Evolutionary conservation across 2,888 invertebrate species (phyloP).

Genomic region (Polydrusus tereticollis): DNA sequence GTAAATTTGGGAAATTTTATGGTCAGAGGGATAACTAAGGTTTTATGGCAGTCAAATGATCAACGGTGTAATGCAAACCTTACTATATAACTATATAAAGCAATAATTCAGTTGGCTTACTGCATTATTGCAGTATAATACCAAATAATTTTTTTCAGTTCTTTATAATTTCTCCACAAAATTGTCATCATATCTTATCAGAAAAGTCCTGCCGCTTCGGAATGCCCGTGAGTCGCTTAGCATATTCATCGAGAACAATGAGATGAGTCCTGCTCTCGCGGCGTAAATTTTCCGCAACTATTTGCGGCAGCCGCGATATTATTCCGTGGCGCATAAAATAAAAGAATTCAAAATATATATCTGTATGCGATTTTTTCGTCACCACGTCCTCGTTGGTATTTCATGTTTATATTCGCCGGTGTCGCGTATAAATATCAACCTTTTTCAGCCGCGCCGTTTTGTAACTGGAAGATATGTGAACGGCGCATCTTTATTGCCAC

Average conservation of each 20-base stretch:
- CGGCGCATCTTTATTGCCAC: constrained; percentile 61
- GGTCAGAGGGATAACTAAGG: no score
- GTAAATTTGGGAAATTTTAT: no score
- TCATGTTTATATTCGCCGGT: constrained; percentile 67
- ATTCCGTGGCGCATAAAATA: constrained; percentile 65
- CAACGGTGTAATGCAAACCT: no score
- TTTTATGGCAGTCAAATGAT: no score
- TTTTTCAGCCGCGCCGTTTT: constrained; percentile 55
- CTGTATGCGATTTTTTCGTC: constrained; percentile 66
- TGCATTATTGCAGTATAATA: no score
- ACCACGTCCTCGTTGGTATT: constrained; percentile 64
- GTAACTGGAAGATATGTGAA: constrained; percentile 47
- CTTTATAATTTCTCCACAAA: background rate
- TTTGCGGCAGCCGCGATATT: constrained; percentile 66
- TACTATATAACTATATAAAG: no score
- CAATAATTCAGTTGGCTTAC: no score
- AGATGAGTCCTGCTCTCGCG: constrained; percentile 62
- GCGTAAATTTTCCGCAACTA: constrained; percentile 68
- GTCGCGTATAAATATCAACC: constrained; percentile 65
- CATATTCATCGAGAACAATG: constrained; percentile 67
- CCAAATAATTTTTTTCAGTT: no score
- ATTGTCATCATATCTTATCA: constrained; percentile 18
- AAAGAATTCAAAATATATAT: constrained; percentile 67
- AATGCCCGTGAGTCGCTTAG: constrained; percentile 59
- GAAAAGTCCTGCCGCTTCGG: constrained; percentile 15